Evolutionary conservation across 2,113 vertebrate genomes (phyloP).

Genomic region (Etheostoma spectabile): DNA sequence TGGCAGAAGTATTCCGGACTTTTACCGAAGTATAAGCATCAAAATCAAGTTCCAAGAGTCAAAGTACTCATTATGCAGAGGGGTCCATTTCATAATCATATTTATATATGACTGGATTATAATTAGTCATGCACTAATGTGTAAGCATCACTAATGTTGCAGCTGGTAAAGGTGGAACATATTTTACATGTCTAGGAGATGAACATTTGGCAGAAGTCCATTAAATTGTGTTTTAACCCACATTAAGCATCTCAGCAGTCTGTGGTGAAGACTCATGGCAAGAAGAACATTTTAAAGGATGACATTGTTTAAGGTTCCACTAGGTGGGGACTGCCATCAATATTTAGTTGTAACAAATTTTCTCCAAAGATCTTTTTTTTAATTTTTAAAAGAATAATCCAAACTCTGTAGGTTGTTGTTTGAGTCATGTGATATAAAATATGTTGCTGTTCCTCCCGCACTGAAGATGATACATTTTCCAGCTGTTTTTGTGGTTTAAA

Average conservation of each 20-base stretch:
- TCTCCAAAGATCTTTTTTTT: not conserved
- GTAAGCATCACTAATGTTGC: not conserved
- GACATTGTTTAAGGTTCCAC: slow-evolving; percentile 14
- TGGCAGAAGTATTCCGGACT: not conserved
- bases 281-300: too few relatives aligned
- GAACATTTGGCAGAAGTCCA: not conserved
- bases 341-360: not conserved
- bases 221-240: not conserved
- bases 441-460: not conserved
- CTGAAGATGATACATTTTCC: not conserved
- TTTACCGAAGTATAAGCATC: not conserved
- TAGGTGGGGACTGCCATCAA: slow-evolving; percentile 61
- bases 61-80: not conserved
- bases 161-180: not conserved
- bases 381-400: not conserved
- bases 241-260: not conserved
- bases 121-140: not conserved
- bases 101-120: too few relatives aligned
- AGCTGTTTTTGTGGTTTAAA: slow-evolving; percentile 9
- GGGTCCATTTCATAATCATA: not conserved
- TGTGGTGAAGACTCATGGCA: not conserved
- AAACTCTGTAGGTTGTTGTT: not conserved
- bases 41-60: not conserved
- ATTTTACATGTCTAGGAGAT: not conserved
- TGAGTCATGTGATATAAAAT: not conserved